phyloP scores from a whole-genome alignment of 2,797 vertebrate genomes.

The Anniella stebbinsi region DNA sequence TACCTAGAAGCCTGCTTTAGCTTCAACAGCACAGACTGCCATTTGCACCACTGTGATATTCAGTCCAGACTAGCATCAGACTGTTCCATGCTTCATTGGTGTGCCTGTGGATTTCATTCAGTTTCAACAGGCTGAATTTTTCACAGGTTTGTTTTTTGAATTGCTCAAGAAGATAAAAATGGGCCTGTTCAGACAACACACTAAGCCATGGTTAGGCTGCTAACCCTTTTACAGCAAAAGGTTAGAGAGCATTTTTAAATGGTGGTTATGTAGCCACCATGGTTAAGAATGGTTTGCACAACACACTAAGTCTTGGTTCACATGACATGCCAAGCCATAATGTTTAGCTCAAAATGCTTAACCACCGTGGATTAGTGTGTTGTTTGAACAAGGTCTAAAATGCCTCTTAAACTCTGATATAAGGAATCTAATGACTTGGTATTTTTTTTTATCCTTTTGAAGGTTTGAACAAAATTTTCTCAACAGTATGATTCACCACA shows the following conservation, averaged over 20 bases:
- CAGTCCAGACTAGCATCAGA: background rate
- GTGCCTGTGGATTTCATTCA: background rate
- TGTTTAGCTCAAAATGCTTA: too few species aligned
- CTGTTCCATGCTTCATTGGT: background rate
- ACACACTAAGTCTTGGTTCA: too few species aligned
- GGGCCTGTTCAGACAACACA: too few species aligned
- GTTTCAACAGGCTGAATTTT: background rate
- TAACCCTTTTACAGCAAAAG: too few species aligned
- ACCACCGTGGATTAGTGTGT: too few species aligned
- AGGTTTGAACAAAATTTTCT: slow-evolving; percentile 97
- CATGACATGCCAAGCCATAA: too few species aligned
- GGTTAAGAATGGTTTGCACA: too few species aligned
- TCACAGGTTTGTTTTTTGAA: background rate
- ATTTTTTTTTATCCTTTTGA: slow-evolving; percentile 32
- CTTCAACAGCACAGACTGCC: background rate
- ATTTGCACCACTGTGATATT: background rate
- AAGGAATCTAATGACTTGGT: slow-evolving; percentile 9
- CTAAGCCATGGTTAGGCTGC: too few species aligned
- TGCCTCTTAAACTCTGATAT: background rate
- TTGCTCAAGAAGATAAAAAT: background rate
- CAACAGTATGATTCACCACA: slow-evolving; percentile 87
- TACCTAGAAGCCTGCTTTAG: background rate
- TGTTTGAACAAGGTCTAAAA: background rate
- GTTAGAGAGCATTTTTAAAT: too few species aligned
- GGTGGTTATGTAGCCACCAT: too few species aligned